Evolutionary conservation across 2,888 invertebrate species (phyloP), one percentile per base, ranked within the genome.

Genomic region (Horisme vitalbata): DNA sequence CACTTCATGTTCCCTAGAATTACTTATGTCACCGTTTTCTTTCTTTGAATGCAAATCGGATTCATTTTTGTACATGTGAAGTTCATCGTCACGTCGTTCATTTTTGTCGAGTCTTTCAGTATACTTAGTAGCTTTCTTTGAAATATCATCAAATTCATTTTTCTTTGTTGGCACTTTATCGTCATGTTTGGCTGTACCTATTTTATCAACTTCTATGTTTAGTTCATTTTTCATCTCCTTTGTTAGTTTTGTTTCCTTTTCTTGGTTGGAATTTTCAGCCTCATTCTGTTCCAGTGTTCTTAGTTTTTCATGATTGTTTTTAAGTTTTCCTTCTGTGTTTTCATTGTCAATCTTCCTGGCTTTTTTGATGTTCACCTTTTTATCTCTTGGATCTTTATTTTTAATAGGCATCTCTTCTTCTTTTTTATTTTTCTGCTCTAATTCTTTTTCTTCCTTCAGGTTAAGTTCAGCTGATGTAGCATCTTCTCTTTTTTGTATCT

Each of bases 31-130:
- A 9, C 44, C 41, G 10, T 35, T 53, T 27, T 31, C 36, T 24
- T 33, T 41, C n/a, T 41, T 46, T 1, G 7, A 9, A 12, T 26
- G 13, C 9, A 8, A 23, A 12, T 20, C 18, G 18, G 24, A 30
- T 27, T 45, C 45, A 9, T 23, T 35, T 43, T 35, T 51, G 13
- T 35, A 38, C 20, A 45, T 27, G 31, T 33, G 34, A 20, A 30
- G 31, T 27, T 46, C 34, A 12, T 44, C 48, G 6, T 38, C 38
- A 15, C 43, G 28, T n/a, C 26, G 33, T 15, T 44, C 44, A 26
- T 21, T 49, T 7, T 33, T 36, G 5, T 36, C 49, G 2, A 44
- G 35, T 28, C 27, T 44, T n/a, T 44, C 39, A 18, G 34, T 27
- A 12, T 48, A 38, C 13, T 47, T 41, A 2, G 10, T 13, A 1